phyloP scores from a whole-genome alignment of 2,113 vertebrate species.

The Carassius gibelio region DNA sequence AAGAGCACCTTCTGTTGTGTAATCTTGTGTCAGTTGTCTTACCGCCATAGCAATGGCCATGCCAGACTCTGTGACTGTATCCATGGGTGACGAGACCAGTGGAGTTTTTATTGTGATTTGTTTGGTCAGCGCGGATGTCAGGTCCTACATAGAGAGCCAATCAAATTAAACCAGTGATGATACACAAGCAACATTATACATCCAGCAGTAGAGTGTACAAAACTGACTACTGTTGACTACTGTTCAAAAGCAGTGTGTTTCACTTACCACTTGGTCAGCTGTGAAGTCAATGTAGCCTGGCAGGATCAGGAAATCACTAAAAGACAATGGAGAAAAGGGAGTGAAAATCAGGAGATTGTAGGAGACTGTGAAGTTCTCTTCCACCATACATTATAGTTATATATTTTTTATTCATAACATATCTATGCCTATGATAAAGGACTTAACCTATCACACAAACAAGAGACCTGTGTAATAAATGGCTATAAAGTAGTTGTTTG shows the following conservation, averaged over 20 bases:
- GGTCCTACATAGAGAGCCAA: slow-evolving; percentile 77
- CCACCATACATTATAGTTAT: too few relatives aligned
- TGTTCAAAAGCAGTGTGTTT: not conserved
- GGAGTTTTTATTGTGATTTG: slow-evolving; percentile 93
- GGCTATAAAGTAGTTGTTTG: too few relatives aligned
- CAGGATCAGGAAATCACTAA: slow-evolving; percentile 92
- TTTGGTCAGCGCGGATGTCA: slow-evolving; percentile 94
- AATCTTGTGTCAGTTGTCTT: slow-evolving; percentile 50
- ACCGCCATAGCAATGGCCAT: slow-evolving; percentile 99
- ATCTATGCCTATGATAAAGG: too few relatives aligned
- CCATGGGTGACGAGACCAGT: slow-evolving; percentile 94
- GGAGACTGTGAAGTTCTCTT: too few relatives aligned
- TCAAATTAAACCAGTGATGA: not conserved
- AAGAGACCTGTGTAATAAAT: too few relatives aligned
- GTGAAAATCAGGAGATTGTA: not conserved
- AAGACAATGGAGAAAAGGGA: slow-evolving; percentile 2
- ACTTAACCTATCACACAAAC: too few relatives aligned
- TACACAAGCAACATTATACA: not conserved
- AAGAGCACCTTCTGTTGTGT: not conserved
- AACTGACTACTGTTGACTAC: not conserved
- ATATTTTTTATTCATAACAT: too few relatives aligned
- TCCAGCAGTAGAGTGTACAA: not conserved
- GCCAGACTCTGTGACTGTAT: slow-evolving; percentile 90
- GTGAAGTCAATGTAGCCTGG: slow-evolving; percentile 97
- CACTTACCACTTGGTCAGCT: slow-evolving; percentile 92